phyloP scores from a whole-genome alignment of 2,888 invertebrate species.

The Petrolisthes manimaculis region DNA sequence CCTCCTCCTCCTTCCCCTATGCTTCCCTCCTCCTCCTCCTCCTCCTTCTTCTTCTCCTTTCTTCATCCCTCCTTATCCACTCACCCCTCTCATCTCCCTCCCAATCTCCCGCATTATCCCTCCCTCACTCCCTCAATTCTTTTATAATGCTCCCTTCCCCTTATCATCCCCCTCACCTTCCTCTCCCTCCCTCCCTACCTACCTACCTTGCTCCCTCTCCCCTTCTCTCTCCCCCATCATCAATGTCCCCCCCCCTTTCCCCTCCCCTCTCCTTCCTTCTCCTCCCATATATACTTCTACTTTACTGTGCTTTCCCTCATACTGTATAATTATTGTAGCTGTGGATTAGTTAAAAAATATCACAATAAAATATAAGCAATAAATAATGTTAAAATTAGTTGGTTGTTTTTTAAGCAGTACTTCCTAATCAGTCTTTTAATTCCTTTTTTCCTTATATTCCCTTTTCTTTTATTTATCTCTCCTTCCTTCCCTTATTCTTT shows the following conservation, averaged over 20 bases:
- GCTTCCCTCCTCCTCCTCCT: not conserved
- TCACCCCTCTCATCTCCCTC: not conserved
- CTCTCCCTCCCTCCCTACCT: not conserved
- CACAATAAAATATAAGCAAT: no score
- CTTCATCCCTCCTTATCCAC: not conserved
- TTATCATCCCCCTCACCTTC: not conserved
- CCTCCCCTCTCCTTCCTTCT: conserved; percentile 26
- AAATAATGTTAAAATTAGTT: no score
- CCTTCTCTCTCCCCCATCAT: not conserved
- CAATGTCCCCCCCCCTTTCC: not conserved
- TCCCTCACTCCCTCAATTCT: not conserved
- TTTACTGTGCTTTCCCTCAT: no score
- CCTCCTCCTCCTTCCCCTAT: not conserved
- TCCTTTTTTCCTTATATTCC: no score
- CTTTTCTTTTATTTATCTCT: no score
- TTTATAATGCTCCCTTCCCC: not conserved
- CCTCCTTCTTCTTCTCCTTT: not conserved
- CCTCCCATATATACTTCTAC: not conserved
- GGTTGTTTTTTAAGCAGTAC: no score
- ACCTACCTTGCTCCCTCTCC: not conserved
- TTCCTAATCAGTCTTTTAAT: no score
- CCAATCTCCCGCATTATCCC: not conserved
- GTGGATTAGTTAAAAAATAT: no score
- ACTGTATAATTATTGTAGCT: not conserved
- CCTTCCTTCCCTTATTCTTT: not conserved